Evolutionary conservation across 2,888 invertebrate genomes (phyloP), one percentile per base, ranked within the genome.

Genomic region (Drosophila affinis): DNA sequence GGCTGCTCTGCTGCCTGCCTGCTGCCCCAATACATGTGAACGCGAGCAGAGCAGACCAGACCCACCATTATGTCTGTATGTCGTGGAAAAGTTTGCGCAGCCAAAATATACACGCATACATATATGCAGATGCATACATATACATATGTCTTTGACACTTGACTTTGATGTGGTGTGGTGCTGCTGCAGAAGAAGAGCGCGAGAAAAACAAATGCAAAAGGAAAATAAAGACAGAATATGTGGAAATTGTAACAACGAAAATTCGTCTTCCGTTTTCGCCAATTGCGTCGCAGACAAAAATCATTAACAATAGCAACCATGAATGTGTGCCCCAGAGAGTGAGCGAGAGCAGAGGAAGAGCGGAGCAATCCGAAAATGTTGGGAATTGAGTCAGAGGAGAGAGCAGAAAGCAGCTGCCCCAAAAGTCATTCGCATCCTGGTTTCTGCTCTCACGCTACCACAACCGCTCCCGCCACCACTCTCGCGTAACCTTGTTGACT

Each of bases 81-180:
- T 76, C 70, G 80, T 87, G 88, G 86, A 88, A 83, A 87, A 87
- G 79, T 79, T 76, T 78, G 85, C 77, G 78, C 70, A 83, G 77
- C 81, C 78, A 81, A 91, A 90, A 88, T 65, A 48, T 67, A 61
- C 68, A 58, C 39, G 3, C 39, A n/a, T 62, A 48, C 63, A 58
- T 70, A 58, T 61, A 61, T 59, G 24, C 24, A 24, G 24, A 29
- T 75, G 60, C 46, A 63, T 55, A 49, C 60, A 49, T 63, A 72
- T 63, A 61, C 45, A 63, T 67, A 63, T 67, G 89, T 72, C 89
- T 89, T 89, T 89, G 78, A 78, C 84, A 88, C 89, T 89, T 86
- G 89, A 89, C 89, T 86, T 88, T 88, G 89, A 87, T 85, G 73
- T 72, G 64, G 14, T 61, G 48, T 65, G 62, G 39, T 29, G 60